These are phyloP conservation scores for Hyposoter dolosus DNA, from an alignment of 2,888 invertebrate species.

Conservation along the genomic window DNA sequence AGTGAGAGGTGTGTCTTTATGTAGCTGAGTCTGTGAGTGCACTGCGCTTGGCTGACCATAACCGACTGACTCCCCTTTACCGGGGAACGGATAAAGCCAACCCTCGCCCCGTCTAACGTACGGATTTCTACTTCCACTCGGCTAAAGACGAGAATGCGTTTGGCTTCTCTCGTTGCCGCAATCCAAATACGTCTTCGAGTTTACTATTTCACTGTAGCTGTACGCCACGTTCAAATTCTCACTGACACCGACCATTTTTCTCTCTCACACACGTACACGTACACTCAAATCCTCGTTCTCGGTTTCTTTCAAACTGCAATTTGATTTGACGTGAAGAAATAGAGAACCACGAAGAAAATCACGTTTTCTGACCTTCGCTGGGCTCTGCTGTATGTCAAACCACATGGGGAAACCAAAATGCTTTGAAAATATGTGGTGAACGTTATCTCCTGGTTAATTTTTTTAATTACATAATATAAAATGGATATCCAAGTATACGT, in stretches of 20 bases:
- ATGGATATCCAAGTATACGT: background rate
- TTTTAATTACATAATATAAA: background rate
- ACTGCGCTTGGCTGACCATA: constrained; percentile 68
- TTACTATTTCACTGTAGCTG: constrained; percentile 17
- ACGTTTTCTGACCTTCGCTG: background rate
- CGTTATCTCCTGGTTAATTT: background rate
- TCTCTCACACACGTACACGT: background rate
- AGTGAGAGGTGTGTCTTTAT: constrained; percentile 53
- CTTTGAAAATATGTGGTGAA: background rate
- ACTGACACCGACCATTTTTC: constrained; percentile 25
- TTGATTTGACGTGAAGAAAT: constrained; percentile 47
- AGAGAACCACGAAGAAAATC: constrained; percentile 12
- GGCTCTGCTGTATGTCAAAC: constrained; percentile 27
- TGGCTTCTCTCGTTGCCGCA: constrained; percentile 60
- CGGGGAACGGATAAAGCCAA: constrained; percentile 58
- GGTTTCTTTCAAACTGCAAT: constrained; percentile 46
- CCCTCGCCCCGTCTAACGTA: constrained; percentile 40
- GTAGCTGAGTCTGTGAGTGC: constrained; percentile 33
- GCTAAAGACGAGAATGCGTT: constrained; percentile 66
- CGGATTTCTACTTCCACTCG: constrained; percentile 61
- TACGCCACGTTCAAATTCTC: constrained; percentile 41
- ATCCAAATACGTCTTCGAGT: constrained; percentile 50
- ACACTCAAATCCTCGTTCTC: constrained; percentile 25
- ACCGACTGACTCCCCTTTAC: constrained; percentile 69
- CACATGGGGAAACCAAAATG: constrained; percentile 1